These are phyloP conservation scores for Tetrao urogallus DNA, from an alignment of 2,113 vertebrate species.

Conservation along the genomic window DNA sequence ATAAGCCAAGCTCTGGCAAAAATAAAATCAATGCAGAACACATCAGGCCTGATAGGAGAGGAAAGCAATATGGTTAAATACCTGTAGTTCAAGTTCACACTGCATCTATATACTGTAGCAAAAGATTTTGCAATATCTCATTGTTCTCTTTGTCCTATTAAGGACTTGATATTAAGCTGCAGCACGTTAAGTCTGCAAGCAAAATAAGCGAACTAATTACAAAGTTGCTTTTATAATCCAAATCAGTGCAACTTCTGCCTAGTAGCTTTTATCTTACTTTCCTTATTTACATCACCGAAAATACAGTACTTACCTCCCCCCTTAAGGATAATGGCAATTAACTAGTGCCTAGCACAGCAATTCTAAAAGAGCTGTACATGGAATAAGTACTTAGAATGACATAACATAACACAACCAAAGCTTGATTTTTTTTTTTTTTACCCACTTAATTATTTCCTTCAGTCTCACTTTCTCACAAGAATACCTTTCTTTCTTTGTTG, in stretches of 20 bases:
- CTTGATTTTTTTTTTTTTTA: neutral
- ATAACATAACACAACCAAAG: neutral
- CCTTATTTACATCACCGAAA: neutral
- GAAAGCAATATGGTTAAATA: neutral
- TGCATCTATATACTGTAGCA: neutral
- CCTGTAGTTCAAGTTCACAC: neutral
- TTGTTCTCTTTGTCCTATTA: neutral
- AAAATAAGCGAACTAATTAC: constrained; percentile 10
- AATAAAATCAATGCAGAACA: neutral
- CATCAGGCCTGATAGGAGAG: neutral
- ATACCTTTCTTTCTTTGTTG: neutral
- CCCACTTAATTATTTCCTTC: neutral
- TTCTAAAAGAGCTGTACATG: neutral
- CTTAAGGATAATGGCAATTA: neutral
- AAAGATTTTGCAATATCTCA: neutral
- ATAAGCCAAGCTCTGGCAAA: neutral
- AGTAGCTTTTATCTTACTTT: neutral
- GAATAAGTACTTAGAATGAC: neutral
- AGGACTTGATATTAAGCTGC: neutral
- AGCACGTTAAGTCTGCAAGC: neutral
- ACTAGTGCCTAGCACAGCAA: neutral
- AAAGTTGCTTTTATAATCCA: constrained; percentile 15
- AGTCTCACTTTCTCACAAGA: neutral
- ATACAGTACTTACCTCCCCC: neutral
- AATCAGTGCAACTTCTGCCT: neutral